Conservation (phyloP, 2,888 invertebrate genomes). For the Coremacera marginata region DNA sequence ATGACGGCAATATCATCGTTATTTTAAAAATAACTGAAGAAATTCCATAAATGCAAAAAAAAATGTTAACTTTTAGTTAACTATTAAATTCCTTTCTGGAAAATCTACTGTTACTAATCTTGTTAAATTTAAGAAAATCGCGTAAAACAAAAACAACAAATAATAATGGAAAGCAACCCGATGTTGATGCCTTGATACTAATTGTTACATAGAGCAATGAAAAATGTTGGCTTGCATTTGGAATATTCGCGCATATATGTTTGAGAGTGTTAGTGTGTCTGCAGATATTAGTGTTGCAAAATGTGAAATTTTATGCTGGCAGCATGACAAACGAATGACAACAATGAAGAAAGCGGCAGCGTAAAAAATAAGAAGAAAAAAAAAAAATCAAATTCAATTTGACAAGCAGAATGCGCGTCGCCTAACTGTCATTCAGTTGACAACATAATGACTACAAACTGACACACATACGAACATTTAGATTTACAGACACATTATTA, state of each 20-base stretch:
- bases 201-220: too few species aligned
- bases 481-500: neutral
- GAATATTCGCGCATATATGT: neutral
- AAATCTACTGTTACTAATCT: too few species aligned
- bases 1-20: too few species aligned
- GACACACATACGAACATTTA: conserved; percentile 2
- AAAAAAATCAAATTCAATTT: neutral
- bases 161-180: too few species aligned
- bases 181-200: too few species aligned
- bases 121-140: too few species aligned
- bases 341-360: neutral
- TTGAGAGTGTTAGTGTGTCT: too few species aligned
- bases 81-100: too few species aligned
- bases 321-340: conserved; percentile 12
- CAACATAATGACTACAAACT: conserved; percentile 38
- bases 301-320: conserved; percentile 26
- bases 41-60: too few species aligned
- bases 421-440: conserved; percentile 29
- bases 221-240: too few species aligned
- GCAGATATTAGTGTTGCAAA: conserved; percentile 8
- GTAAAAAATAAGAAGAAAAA: neutral
- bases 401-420: neutral
- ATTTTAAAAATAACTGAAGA: too few species aligned
- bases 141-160: neutral
- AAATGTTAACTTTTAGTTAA: too few species aligned